These are phyloP conservation scores for Salvelinus fontinalis DNA, from an alignment of 2,113 vertebrate species.

Conservation along the genomic window DNA sequence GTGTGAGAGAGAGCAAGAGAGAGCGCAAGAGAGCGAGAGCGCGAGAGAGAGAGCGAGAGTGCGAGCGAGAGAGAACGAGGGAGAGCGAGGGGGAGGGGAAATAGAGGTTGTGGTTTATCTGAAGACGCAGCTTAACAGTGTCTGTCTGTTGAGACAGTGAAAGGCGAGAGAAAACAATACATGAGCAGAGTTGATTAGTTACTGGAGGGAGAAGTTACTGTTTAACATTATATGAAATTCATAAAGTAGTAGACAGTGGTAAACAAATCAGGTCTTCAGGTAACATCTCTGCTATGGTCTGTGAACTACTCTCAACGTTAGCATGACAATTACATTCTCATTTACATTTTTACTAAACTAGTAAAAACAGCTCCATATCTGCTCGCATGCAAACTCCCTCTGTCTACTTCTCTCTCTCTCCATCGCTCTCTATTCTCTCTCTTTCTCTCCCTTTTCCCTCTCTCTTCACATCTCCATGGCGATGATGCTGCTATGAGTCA, in stretches of 20 bases:
- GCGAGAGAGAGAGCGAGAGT: rapidly evolving
- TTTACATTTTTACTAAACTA: not conserved
- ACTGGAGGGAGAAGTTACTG: no score
- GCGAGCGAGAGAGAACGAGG: no score
- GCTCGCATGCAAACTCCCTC: slow-evolving; percentile 11
- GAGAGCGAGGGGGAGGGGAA: not conserved
- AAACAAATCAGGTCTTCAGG: not conserved
- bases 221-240: no score
- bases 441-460: no score
- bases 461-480: slow-evolving; percentile 29
- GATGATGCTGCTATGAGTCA: slow-evolving; percentile 74
- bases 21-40: not conserved
- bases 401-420: slow-evolving; percentile 4
- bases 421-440: no score
- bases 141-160: no score
- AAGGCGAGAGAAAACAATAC: not conserved
- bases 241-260: no score
- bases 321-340: no score
- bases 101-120: slow-evolving; percentile 3
- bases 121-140: no score
- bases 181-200: no score
- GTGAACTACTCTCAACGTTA: no score
- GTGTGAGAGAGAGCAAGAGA: no score
- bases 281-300: slow-evolving; percentile 1
- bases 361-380: not conserved